These are phyloP conservation scores for Parascotia fuliginaria DNA, from an alignment of 2,888 invertebrate genomes.

Conservation along the genomic window DNA sequence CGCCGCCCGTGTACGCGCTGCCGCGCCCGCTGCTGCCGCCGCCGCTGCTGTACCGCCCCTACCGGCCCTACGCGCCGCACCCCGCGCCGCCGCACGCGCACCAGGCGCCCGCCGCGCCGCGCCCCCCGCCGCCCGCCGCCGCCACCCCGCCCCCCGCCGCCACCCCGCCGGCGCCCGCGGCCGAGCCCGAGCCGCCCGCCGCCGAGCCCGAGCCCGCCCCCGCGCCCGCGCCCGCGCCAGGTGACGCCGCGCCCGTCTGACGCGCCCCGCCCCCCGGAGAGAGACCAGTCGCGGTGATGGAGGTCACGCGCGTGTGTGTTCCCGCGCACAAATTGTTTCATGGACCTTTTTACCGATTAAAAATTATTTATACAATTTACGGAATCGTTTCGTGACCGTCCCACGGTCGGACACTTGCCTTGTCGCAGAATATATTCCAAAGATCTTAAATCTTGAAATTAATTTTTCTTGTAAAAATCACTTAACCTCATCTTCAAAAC, in stretches of 20 bases:
- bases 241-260: neutral
- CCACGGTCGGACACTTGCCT: too few species aligned
- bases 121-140: constrained; percentile 41
- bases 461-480: too few species aligned
- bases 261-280: too few species aligned
- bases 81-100: constrained; percentile 35
- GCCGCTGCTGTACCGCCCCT: constrained; percentile 66
- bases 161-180: constrained; percentile 39
- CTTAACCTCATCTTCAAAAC: too few species aligned
- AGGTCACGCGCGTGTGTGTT: too few species aligned
- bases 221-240: neutral
- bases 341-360: too few species aligned
- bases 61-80: constrained; percentile 57
- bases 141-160: constrained; percentile 56
- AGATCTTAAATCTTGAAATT: too few species aligned
- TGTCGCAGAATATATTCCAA: too few species aligned
- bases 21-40: constrained; percentile 63
- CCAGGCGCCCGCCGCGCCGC: constrained; percentile 25
- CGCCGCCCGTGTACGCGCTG: constrained; percentile 55
- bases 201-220: constrained; percentile 37
- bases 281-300: too few species aligned
- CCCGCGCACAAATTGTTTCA: too few species aligned
- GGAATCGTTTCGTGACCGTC: too few species aligned
- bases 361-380: too few species aligned
- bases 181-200: constrained; percentile 26